A percentile compares a stretch with the other conserved stretches of the same genome.
phyloP scores from a whole-genome alignment of 2,797 vertebrate species.

The Smutsia temminckii region DNA sequence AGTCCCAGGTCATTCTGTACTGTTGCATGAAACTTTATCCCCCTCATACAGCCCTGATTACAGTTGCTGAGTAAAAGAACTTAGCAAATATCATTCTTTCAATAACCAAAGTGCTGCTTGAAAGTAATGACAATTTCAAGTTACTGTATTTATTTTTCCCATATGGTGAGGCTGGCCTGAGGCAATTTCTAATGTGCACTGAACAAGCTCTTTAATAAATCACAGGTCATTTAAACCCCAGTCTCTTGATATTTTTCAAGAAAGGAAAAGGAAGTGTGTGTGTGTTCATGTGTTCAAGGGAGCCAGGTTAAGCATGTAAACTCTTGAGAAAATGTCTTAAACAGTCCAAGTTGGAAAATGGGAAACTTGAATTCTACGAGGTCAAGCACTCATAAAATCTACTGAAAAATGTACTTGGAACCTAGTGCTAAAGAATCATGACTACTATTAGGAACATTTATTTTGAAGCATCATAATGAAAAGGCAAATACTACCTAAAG shows the following conservation, averaged over 20 bases:
- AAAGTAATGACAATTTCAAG: background rate
- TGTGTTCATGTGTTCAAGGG: rapidly evolving
- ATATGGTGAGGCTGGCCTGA: background rate
- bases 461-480: too few species aligned
- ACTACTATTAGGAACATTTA: too few species aligned
- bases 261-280: background rate
- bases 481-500: background rate
- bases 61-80: background rate
- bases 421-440: background rate
- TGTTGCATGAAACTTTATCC: too few species aligned
- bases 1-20: background rate
- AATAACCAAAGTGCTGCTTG: background rate
- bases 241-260: background rate
- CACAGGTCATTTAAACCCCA: background rate
- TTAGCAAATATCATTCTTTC: background rate
- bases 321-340: background rate
- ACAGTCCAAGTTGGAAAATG: background rate
- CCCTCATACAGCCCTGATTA: background rate
- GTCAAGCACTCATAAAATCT: background rate
- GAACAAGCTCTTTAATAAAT: background rate
- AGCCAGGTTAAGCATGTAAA: rapidly evolving
- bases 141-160: background rate
- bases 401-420: background rate
- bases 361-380: background rate
- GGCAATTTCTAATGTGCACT: background rate